These are phyloP conservation scores for Tenebrio molitor DNA, from an alignment of 1,140 invertebrate genomes.

Conservation along the genomic window DNA sequence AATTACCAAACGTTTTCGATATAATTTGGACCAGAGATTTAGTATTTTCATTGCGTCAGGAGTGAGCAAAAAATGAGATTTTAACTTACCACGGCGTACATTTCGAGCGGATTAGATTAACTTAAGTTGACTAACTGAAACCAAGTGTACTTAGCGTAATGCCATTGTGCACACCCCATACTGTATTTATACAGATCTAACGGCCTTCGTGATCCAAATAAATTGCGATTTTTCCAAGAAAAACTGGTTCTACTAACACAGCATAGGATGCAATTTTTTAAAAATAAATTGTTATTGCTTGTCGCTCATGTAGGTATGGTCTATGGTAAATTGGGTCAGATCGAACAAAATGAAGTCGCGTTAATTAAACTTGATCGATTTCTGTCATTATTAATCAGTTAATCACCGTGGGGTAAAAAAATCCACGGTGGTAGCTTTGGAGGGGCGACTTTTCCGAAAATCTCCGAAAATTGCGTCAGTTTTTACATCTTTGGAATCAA, in stretches of 20 bases:
- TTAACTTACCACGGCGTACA: not conserved
- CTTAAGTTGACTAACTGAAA: not conserved
- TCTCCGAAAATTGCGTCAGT: not conserved
- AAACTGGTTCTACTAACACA: slow-evolving; percentile 10
- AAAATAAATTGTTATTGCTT: slow-evolving; percentile 3
- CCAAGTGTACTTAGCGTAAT: not conserved
- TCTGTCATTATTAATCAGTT: too few relatives aligned
- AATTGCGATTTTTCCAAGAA: slow-evolving; percentile 3
- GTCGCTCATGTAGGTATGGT: not conserved
- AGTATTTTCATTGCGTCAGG: too few relatives aligned
- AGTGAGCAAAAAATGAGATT: slow-evolving; percentile 1
- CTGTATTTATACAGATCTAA: slow-evolving; percentile 15
- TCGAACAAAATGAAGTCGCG: not conserved
- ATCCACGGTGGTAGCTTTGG: not conserved
- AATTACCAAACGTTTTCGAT: too few relatives aligned
- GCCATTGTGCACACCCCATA: slow-evolving; percentile 14
- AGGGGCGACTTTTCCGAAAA: too few relatives aligned
- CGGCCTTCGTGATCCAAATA: not conserved
- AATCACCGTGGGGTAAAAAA: too few relatives aligned
- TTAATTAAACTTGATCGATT: too few relatives aligned
- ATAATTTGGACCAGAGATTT: too few relatives aligned
- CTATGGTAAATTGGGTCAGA: not conserved
- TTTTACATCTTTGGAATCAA: not conserved
- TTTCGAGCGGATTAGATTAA: not conserved
- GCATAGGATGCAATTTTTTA: slow-evolving; percentile 11